Evolutionary conservation across 2,888 invertebrate species (phyloP).

Genomic region (Arctia plantaginis): DNA sequence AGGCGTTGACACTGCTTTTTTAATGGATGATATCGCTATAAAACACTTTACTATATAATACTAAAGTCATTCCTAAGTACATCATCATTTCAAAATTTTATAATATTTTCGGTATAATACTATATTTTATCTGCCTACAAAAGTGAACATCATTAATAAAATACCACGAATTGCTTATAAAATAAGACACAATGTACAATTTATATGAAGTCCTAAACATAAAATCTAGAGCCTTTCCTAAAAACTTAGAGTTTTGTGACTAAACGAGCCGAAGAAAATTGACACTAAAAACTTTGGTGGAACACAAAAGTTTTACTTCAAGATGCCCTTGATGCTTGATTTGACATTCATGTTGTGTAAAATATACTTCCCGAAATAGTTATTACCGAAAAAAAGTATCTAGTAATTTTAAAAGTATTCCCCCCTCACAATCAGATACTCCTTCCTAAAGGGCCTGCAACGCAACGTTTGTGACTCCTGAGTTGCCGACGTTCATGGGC

Average conservation of each 20-base stretch:
- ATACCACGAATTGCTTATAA: constrained; percentile 14
- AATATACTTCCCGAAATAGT: not conserved
- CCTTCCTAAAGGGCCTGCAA: too few relatives aligned
- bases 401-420: too few relatives aligned
- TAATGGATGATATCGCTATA: not conserved
- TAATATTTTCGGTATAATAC: not conserved
- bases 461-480: too few relatives aligned
- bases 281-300: constrained; percentile 25
- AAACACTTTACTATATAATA: not conserved
- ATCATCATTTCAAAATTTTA: not conserved
- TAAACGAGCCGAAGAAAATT: constrained; percentile 33
- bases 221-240: constrained; percentile 22
- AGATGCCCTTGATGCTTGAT: not conserved
- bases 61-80: not conserved
- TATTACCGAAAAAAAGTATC: not conserved
- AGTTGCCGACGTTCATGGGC: too few relatives aligned
- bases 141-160: constrained; percentile 18
- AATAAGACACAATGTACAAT: constrained; percentile 22
- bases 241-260: constrained; percentile 29
- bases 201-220: constrained; percentile 28
- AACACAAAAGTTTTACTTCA: constrained; percentile 1
- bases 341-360: not conserved
- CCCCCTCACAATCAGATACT: too few relatives aligned
- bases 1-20: not conserved
- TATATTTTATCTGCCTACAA: not conserved